phyloP scores from a whole-genome alignment of 2,797 vertebrate genomes.

The Eidolon dupreanum region DNA sequence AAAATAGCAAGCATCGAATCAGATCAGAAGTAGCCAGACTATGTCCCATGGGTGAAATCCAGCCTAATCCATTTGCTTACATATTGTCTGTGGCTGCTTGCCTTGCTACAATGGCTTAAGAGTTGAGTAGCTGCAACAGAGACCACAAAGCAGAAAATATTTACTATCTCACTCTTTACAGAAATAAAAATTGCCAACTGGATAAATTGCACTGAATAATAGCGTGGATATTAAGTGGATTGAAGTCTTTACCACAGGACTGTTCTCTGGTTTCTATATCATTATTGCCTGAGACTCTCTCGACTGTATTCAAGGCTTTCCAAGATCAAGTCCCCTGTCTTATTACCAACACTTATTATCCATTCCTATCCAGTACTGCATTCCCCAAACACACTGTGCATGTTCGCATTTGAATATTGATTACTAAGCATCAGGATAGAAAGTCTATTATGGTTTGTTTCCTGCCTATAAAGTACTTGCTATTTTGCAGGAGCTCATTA shows the following conservation, averaged over 20 bases:
- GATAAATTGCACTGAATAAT: background rate
- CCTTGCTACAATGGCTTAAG: background rate
- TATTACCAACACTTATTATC: background rate
- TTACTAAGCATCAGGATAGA: background rate
- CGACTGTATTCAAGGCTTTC: background rate
- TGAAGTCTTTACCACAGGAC: background rate
- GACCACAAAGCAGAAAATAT: background rate
- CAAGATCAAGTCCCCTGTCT: background rate
- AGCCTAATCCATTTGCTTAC: background rate
- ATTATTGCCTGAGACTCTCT: background rate
- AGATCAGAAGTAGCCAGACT: background rate
- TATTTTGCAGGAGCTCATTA: background rate
- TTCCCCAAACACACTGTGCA: background rate
- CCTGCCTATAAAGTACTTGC: background rate
- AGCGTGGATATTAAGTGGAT: background rate
- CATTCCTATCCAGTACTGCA: background rate
- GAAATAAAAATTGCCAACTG: background rate
- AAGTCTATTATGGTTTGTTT: conserved; percentile 7
- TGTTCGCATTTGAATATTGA: background rate
- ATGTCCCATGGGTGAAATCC: background rate
- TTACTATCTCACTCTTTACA: background rate
- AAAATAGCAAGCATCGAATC: background rate
- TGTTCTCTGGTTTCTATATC: background rate
- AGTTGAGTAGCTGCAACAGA: background rate
- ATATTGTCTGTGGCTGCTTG: background rate